Evolutionary conservation across 2,797 vertebrate species (phyloP).

Genomic region (Pteronotus mesoamericanus): DNA sequence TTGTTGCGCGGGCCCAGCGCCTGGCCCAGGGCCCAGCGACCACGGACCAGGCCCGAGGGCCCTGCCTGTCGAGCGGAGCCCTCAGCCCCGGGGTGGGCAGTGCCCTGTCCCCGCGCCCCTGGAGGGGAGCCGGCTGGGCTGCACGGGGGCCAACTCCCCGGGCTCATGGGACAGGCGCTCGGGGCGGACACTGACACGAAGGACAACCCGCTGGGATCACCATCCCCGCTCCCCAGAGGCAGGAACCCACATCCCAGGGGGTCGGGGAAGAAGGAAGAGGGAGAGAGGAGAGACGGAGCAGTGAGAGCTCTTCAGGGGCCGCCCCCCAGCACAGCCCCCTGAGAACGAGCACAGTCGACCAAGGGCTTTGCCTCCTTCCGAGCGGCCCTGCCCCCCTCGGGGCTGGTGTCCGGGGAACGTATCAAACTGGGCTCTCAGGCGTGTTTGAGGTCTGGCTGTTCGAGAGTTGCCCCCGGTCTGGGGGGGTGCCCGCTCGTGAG

Average conservation of each 20-base stretch:
- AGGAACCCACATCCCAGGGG: not conserved
- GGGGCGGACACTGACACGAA: accelerated
- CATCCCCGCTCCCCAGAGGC: too few species aligned
- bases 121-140: not conserved
- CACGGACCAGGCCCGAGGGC: too few species aligned
- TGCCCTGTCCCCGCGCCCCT: accelerated
- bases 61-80: accelerated
- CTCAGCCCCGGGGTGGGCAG: not conserved
- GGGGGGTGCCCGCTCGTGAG: not conserved
- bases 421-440: not conserved
- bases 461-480: not conserved
- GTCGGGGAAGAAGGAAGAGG: not conserved
- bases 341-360: not conserved
- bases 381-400: accelerated
- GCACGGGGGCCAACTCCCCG: accelerated
- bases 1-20: accelerated
- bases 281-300: accelerated
- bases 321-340: not conserved
- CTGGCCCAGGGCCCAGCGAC: accelerated
- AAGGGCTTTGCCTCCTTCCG: accelerated
- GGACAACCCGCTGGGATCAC: not conserved
- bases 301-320: accelerated
- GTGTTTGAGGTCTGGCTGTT: not conserved
- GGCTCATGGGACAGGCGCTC: not conserved
- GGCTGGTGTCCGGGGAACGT: accelerated